Evolutionary conservation across 2,113 vertebrate species (phyloP).

Genomic region (Mungos mungo): DNA sequence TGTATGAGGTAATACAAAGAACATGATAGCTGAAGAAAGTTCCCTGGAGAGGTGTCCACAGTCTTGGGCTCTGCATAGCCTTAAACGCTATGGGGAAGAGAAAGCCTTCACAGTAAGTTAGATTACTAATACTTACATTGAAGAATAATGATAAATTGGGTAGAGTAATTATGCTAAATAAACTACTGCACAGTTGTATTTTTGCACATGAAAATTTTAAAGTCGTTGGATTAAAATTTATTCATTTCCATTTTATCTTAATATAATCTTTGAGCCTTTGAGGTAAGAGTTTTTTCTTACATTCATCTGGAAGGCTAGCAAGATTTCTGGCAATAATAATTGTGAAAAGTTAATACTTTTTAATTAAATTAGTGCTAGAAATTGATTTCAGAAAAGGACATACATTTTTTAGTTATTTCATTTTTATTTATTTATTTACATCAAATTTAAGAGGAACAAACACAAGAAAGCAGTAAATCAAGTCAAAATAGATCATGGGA

Average conservation of each 20-base stretch:
- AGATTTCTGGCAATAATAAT: neutral
- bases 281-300: neutral
- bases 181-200: neutral
- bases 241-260: neutral
- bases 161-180: neutral
- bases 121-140: neutral
- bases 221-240: neutral
- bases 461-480: neutral
- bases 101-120: neutral
- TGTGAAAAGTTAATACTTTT: neutral
- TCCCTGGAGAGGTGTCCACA: neutral
- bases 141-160: neutral
- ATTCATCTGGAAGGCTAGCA: neutral
- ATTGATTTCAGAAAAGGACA: neutral
- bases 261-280: neutral
- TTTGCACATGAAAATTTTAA: neutral
- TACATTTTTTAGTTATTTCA: neutral
- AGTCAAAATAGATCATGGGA: neutral
- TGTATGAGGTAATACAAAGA: neutral
- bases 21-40: accelerated
- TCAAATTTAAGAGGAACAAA: neutral
- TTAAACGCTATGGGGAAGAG: neutral
- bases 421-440: no score
- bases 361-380: neutral
- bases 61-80: neutral